Evolutionary conservation across 2,797 vertebrate species (phyloP), one percentile per base, ranked within the genome.

Genomic region (Antennarius maculatus): DNA sequence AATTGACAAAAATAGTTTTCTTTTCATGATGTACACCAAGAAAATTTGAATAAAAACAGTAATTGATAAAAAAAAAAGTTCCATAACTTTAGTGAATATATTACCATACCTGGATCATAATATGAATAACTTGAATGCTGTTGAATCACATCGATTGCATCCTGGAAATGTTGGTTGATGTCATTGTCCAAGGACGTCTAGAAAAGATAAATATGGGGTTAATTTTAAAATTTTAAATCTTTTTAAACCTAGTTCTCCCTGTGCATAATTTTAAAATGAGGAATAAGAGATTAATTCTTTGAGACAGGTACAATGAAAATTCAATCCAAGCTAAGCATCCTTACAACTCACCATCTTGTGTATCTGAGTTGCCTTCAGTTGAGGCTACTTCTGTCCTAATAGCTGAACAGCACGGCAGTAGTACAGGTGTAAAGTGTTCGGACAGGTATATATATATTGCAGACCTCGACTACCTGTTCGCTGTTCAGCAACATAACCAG

Each of bases 141-240:
- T 57, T 95, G 95, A 83, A 99, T 91, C 31, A 98, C 94, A 66
- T 99, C 96, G n/a, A 98, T 95, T 0, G 96, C 97, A 81, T 99
- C 98, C 88, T 98, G 94, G 23, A 98, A 96, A 56, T 95, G 94
- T 65, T 97, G 96, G 74, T 95, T 95, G 45, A 94, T 89, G 43
- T 99, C 96, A 59, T 90, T 93, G 61, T 96, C 94, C 74, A 91
- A 54, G 77, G 92, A 92, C 61, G 66, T 91, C 96, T 98, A 37
- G 34, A 73, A 74, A 3, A 45, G 9, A 61, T 3, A 52, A 0
- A 69, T 11, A 41, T 4, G 1, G 6, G 6, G 31, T 5, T 5
- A 8, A 34, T 34, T 34, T 8, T 5, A 34, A 5, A 34, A 2
- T 8, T n/a, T n/a, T n/a, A n/a, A n/a, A 8, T 34, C 31, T 34